A percentile compares a stretch with the other conserved stretches of the same genome.
These are phyloP conservation scores for Perodicticus potto DNA, from an alignment of 2,797 vertebrate species.

Conservation along the genomic window DNA sequence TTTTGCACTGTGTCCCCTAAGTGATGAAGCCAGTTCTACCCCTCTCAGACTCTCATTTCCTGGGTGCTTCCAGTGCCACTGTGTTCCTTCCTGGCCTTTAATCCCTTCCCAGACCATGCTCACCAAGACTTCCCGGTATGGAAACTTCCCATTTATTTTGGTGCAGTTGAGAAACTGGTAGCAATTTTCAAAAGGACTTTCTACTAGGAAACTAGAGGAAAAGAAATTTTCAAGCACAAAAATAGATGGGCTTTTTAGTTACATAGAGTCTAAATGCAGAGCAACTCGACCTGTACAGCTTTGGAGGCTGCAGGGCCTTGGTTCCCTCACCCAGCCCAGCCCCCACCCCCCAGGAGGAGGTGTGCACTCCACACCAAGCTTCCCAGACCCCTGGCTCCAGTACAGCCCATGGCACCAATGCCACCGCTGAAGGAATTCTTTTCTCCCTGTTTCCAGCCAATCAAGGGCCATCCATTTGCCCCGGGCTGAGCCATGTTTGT, in stretches of 20 bases:
- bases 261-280: background rate
- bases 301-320: too few relatives aligned
- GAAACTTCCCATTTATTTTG: background rate
- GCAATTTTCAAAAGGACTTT: background rate
- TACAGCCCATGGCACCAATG: background rate
- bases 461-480: background rate
- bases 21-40: background rate
- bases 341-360: background rate
- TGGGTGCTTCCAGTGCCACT: background rate
- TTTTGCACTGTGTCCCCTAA: background rate
- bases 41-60: background rate
- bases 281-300: background rate
- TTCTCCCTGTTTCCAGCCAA: background rate
- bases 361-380: background rate
- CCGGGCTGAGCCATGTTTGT: background rate
- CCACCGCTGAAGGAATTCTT: background rate
- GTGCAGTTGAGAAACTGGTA: background rate
- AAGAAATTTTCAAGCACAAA: background rate
- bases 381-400: background rate
- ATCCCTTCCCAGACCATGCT: background rate
- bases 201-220: constrained; percentile 28
- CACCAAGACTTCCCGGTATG: background rate
- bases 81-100: background rate
- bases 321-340: background rate
- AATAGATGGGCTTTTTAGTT: background rate